Conservation (phyloP, 2,113 vertebrate species). For the Elephantulus edwardii region DNA sequence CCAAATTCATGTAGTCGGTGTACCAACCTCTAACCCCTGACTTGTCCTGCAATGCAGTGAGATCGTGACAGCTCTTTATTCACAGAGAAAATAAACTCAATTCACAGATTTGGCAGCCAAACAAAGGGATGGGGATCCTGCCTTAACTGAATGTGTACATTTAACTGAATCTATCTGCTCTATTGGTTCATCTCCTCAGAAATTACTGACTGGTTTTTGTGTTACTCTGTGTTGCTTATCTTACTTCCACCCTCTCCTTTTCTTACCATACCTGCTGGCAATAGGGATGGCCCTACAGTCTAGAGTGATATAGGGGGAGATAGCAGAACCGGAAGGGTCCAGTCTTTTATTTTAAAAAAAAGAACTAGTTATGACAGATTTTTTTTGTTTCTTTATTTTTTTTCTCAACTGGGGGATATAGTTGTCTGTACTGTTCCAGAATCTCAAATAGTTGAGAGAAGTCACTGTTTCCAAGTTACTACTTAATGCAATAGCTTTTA, state of each 20-base stretch:
- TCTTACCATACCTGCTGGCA: slow-evolving; percentile 78
- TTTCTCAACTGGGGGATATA: slow-evolving; percentile 27
- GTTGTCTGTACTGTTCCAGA: slow-evolving; percentile 41
- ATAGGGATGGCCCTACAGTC: slow-evolving; percentile 74
- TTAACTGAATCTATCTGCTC: slow-evolving; percentile 39
- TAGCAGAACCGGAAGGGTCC: slow-evolving; percentile 80
- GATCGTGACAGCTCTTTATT: slow-evolving; percentile 36
- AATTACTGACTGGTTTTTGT: slow-evolving; percentile 23
- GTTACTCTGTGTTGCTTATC: slow-evolving; percentile 58
- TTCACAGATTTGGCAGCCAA: slow-evolving; percentile 34
- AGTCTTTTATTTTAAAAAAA: slow-evolving; percentile 62
- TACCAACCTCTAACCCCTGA: not conserved
- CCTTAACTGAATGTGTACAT: slow-evolving; percentile 11
- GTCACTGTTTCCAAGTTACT: not conserved
- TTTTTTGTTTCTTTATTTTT: too few species aligned
- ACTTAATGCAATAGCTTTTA: slow-evolving; percentile 22
- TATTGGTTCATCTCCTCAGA: slow-evolving; percentile 47
- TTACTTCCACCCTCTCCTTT: slow-evolving; percentile 62
- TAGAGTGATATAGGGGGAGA: slow-evolving; percentile 79
- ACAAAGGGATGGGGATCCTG: not conserved
- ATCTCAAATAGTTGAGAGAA: not conserved
- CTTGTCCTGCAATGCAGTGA: not conserved
- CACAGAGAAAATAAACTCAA: slow-evolving; percentile 1
- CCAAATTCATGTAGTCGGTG: not conserved
- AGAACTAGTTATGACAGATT: slow-evolving; percentile 30